These are phyloP conservation scores for Trissolcus japonicus DNA, from an alignment of 2,888 invertebrate species.

Conservation along the genomic window DNA sequence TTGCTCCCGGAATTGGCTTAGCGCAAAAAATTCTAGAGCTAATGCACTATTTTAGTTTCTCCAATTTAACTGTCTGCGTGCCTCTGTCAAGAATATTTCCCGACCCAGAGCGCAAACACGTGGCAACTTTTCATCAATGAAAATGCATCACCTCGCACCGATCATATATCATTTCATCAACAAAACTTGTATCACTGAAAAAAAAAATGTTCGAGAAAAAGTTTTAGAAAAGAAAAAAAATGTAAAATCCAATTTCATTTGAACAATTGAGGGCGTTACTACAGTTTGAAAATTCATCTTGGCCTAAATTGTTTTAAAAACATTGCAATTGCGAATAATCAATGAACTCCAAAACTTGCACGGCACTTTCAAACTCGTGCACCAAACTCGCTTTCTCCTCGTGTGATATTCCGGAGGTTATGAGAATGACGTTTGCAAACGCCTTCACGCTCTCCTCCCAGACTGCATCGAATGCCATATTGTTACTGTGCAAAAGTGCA, in stretches of 20 bases:
- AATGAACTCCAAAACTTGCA: conserved; percentile 44
- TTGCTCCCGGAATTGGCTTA: conserved; percentile 13
- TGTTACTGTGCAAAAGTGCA: conserved; percentile 37
- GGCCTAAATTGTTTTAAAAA: conserved; percentile 3
- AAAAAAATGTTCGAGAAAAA: no score
- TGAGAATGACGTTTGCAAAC: conserved; percentile 49
- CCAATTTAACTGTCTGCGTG: conserved; percentile 26
- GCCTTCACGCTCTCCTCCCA: conserved; percentile 29
- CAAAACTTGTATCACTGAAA: no score
- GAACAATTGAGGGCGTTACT: not conserved
- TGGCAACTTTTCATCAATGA: conserved; percentile 44
- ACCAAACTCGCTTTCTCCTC: conserved; percentile 48
- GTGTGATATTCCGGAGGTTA: conserved; percentile 46
- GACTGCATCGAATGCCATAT: conserved; percentile 33
- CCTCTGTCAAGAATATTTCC: conserved; percentile 34
- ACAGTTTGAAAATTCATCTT: no score
- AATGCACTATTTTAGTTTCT: conserved; percentile 41
- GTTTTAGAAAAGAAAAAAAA: no score
- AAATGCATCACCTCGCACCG: conserved; percentile 10
- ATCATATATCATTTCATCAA: no score
- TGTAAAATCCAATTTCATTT: not conserved
- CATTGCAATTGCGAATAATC: conserved; percentile 38
- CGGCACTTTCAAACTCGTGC: conserved; percentile 48
- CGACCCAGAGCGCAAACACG: conserved; percentile 16
- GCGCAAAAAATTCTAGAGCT: conserved; percentile 17